phyloP scores from a whole-genome alignment of 2,888 invertebrate species.

The Chelonus formosanus region DNA sequence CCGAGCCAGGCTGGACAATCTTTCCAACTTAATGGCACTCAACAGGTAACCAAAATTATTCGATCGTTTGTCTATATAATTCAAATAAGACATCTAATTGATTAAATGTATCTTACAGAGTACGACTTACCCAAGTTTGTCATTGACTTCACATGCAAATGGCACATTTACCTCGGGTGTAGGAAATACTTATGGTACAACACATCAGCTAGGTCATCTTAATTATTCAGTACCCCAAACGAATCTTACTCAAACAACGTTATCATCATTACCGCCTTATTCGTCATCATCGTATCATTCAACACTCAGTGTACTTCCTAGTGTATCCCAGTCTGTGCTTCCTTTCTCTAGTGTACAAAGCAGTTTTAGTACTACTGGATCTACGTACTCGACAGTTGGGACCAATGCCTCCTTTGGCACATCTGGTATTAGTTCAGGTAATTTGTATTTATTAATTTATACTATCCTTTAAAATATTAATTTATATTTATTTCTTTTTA shows the following conservation, averaged over 20 bases:
- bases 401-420: slow-evolving; percentile 60
- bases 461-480: slow-evolving; percentile 6
- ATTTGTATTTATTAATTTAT: too few relatives aligned
- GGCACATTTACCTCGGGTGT: slow-evolving; percentile 58
- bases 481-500: background rate
- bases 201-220: slow-evolving; percentile 54
- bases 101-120: slow-evolving; percentile 44
- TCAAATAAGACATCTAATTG: background rate
- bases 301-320: slow-evolving; percentile 55
- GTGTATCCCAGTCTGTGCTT: slow-evolving; percentile 60
- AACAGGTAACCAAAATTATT: slow-evolving; percentile 47
- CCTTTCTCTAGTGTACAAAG: slow-evolving; percentile 59
- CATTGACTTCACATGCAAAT: slow-evolving; percentile 58
- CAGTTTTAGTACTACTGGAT: slow-evolving; percentile 57
- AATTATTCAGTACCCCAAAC: slow-evolving; percentile 57
- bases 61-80: too few relatives aligned
- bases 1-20: slow-evolving; percentile 54
- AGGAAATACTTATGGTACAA: slow-evolving; percentile 51
- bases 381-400: slow-evolving; percentile 61
- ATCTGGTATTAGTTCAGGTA: slow-evolving; percentile 58
- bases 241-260: slow-evolving; percentile 54
- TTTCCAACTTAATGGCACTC: slow-evolving; percentile 57
- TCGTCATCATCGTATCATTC: slow-evolving; percentile 59
- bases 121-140: slow-evolving; percentile 58
- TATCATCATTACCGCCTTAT: slow-evolving; percentile 57